phyloP scores from a whole-genome alignment of 2,888 invertebrate genomes.

The Calameuta filiformis region DNA sequence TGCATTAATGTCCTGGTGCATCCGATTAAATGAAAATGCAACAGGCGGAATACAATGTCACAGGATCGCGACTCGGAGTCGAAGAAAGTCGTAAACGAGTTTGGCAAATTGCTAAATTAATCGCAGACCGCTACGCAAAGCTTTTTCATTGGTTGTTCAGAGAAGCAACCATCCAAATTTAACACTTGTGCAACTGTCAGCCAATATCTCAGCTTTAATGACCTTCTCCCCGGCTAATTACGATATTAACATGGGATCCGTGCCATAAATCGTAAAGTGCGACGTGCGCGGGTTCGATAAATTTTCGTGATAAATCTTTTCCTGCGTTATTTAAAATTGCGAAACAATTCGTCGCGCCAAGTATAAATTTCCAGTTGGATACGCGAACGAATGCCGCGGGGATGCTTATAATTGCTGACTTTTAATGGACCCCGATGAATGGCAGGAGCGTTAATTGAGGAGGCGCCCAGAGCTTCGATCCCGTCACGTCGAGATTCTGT shows the following conservation, averaged over 20 bases:
- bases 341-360: not conserved
- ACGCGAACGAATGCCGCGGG: not conserved
- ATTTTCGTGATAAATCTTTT: slow-evolving; percentile 7
- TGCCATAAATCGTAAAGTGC: slow-evolving; percentile 9
- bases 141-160: not conserved
- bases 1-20: too few relatives aligned
- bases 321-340: not conserved
- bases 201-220: slow-evolving; percentile 18
- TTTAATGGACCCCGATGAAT: not conserved
- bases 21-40: not conserved
- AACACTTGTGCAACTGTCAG: not conserved
- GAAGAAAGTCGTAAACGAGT: not conserved
- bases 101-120: slow-evolving; percentile 3
- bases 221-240: slow-evolving; percentile 19
- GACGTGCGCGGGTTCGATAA: slow-evolving; percentile 6
- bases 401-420: not conserved
- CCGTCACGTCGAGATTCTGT: not conserved
- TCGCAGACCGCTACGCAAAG: not conserved
- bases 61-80: not conserved
- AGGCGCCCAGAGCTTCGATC: not conserved
- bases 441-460: not conserved
- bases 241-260: slow-evolving; percentile 15
- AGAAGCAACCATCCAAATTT: slow-evolving; percentile 5
- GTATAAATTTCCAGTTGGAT: not conserved
- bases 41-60: not conserved